Base-by-base conservation (phyloP, 2,888 invertebrate genomes). In the Rhamnusium bicolor region DNA sequence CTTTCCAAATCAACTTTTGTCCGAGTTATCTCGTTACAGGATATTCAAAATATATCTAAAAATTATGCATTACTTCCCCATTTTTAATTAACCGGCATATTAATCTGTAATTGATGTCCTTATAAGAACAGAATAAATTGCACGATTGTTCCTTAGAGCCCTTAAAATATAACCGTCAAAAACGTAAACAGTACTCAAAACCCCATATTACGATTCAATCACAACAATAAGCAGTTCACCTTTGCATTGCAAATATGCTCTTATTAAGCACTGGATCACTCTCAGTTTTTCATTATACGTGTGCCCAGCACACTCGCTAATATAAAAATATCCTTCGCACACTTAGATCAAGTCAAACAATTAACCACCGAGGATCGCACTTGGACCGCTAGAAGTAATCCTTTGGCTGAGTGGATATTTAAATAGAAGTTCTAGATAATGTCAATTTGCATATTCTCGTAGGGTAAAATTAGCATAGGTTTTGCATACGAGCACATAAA, bases 391-490 rank as follows among this genome's bases (percentile, higher is more conserved):
- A n/a, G 40, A 8, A 61, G 19, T 47, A 63, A 32, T 61, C 40
- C 21, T 51, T 58, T 73, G 77, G 74, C 54, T 73, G 14, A 63
- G 19, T 58, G 49, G 65, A 74, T 65, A 69, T 74, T 71, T 62
- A 72, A 75, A 75, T 72, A 70, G 14, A 69, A 72, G 47, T 70
- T 56, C 58, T 74, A 74, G 73, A 71, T 74, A 67, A 73, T 56
- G 56, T 51, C 71, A 63, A 77, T 77, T 77, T 77, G 66, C 77
- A 77, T 77, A 75, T 58, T 18, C 47, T 70, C 73, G 73, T 74
- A 66, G 77, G 77, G 77, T 75, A 60, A 72, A 74, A 80, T 80
- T 79, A 73, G 76, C 78, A 80, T 80, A 76, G 73, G 75, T 77
- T 78, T 78, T 79, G 79, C 79, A 78, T 79, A 78, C 63, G 65